phyloP scores from a whole-genome alignment of 2,888 invertebrate species.

The Ptychoptera contaminata region DNA sequence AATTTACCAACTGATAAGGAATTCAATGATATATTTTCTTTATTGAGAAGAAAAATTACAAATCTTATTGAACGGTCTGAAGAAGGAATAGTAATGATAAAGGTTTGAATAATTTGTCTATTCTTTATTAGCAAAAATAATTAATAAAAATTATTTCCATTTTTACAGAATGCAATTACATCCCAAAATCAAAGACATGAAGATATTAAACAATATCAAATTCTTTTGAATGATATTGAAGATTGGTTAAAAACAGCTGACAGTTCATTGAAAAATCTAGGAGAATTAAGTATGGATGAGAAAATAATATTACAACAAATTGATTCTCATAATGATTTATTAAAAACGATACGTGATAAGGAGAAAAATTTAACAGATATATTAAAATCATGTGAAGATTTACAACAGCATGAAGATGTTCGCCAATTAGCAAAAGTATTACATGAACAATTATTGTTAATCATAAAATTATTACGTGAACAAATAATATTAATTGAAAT shows the following conservation, averaged over 20 bases:
- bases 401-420: slow-evolving; percentile 34
- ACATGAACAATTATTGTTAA: slow-evolving; percentile 38
- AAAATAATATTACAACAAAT: slow-evolving; percentile 30
- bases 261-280: slow-evolving; percentile 19
- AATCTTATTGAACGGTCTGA: slow-evolving; percentile 47
- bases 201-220: slow-evolving; percentile 38
- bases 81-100: slow-evolving; percentile 40
- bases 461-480: slow-evolving; percentile 41
- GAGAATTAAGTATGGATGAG: slow-evolving; percentile 29
- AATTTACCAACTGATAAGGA: slow-evolving; percentile 45
- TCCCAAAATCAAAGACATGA: slow-evolving; percentile 35
- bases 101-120: slow-evolving; percentile 20
- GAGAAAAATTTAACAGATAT: slow-evolving; percentile 34
- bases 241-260: slow-evolving; percentile 35
- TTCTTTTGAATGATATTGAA: slow-evolving; percentile 37
- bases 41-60: too few species aligned
- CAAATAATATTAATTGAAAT: slow-evolving; percentile 43
- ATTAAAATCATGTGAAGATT: slow-evolving; percentile 32
- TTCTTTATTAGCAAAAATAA: neutral
- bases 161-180: slow-evolving; percentile 35
- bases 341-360: slow-evolving; percentile 34
- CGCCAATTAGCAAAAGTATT: slow-evolving; percentile 32
- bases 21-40: slow-evolving; percentile 17
- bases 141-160: neutral
- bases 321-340: slow-evolving; percentile 34